These are phyloP conservation scores for Apoderus coryli DNA, from an alignment of 2,888 invertebrate genomes.

Conservation along the genomic window DNA sequence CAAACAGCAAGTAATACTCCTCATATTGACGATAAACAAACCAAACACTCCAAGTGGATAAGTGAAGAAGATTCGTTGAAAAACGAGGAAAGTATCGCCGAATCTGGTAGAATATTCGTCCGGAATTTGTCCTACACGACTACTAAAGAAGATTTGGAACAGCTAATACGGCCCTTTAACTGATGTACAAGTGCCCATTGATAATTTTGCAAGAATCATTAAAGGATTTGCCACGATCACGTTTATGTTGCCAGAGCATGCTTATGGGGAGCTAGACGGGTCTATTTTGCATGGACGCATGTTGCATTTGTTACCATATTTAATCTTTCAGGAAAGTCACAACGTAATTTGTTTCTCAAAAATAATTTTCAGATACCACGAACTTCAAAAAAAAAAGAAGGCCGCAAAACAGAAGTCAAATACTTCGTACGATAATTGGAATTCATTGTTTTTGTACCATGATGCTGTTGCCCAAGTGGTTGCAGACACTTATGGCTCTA, in stretches of 20 bases:
- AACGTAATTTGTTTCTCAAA: too few species aligned
- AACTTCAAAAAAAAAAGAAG: too few species aligned
- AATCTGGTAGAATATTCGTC: conserved; percentile 85
- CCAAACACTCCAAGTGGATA: conserved; percentile 40
- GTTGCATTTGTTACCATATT: conserved; percentile 88
- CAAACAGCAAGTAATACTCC: too few species aligned
- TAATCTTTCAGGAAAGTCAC: too few species aligned
- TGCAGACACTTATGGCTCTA: conserved; percentile 66
- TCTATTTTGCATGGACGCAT: conserved; percentile 79
- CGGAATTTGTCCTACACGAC: conserved; percentile 80
- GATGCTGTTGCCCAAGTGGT: conserved; percentile 90
- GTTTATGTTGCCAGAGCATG: conserved; percentile 90
- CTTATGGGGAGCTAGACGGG: conserved; percentile 83
- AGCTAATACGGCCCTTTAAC: conserved; percentile 71
- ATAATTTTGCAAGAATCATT: conserved; percentile 59
- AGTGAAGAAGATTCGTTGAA: conserved; percentile 46
- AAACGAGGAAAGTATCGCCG: conserved; percentile 66
- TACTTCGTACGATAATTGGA: conserved; percentile 85
- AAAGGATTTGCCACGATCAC: conserved; percentile 92
- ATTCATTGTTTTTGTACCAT: conserved; percentile 81
- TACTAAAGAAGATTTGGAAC: conserved; percentile 72
- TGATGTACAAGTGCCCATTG: conserved; percentile 82
- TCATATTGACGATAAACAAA: too few species aligned
- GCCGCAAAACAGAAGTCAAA: conserved; percentile 59
- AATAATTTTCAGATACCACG: too few species aligned